Percentiles rank a stretch among this genome's conserved stretches.
These are phyloP conservation scores for Orius laevigatus DNA, from an alignment of 1,140 invertebrate genomes.

Conservation along the genomic window DNA sequence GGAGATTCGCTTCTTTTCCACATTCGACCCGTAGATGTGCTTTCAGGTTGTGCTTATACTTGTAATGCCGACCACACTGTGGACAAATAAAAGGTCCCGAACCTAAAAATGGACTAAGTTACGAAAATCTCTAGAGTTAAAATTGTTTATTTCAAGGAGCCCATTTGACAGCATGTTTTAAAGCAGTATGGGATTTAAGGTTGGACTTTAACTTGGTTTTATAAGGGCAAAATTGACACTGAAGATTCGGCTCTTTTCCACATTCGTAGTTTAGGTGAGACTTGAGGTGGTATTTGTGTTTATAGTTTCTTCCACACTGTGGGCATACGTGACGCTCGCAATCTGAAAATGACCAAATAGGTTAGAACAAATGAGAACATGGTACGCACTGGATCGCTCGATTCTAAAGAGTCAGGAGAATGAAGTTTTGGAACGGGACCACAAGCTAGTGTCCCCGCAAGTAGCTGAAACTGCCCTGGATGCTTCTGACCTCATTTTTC, in stretches of 20 bases:
- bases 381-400: too few species aligned
- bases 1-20: conserved; percentile 35
- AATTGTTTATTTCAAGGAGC: conserved; percentile 1
- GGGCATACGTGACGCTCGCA: conserved; percentile 24
- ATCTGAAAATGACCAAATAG: conserved; percentile 16
- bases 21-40: conserved; percentile 30
- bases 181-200: background rate
- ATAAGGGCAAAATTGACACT: conserved; percentile 28
- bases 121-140: too few species aligned
- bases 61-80: conserved; percentile 31
- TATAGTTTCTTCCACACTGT: conserved; percentile 32
- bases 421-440: too few species aligned
- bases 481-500: too few species aligned
- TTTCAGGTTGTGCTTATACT: conserved; percentile 32
- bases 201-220: conserved; percentile 3
- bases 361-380: background rate
- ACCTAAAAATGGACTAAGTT: too few species aligned
- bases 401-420: too few species aligned
- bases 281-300: conserved; percentile 33
- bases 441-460: too few species aligned
- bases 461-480: too few species aligned
- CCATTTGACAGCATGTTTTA: background rate
- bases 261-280: conserved; percentile 34
- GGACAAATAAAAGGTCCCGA: conserved; percentile 21
- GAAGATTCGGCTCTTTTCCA: conserved; percentile 35